Percentiles rank a stretch among this genome's conserved stretches.
Evolutionary conservation across 1,140 invertebrate species (phyloP).

Genomic region (Hycleus phaleratus): DNA sequence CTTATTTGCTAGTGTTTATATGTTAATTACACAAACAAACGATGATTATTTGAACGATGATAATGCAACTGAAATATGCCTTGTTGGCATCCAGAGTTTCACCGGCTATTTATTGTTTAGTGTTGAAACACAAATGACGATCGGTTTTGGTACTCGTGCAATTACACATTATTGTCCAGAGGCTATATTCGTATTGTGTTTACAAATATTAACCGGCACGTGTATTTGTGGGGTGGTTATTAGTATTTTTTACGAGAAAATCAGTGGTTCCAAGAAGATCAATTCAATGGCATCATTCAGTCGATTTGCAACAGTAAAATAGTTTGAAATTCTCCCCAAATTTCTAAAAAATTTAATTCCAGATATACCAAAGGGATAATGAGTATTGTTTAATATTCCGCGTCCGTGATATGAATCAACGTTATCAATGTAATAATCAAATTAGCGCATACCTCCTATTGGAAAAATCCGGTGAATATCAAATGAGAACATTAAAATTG

Average conservation of each 20-base stretch:
- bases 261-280: conserved; percentile 47
- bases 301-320: conserved; percentile 50
- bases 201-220: conserved; percentile 50
- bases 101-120: conserved; percentile 52
- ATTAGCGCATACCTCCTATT: conserved; percentile 49
- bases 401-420: conserved; percentile 50
- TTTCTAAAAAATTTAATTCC: conserved; percentile 11
- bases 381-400: conserved; percentile 53
- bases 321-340: neutral
- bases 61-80: conserved; percentile 22
- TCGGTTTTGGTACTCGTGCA: conserved; percentile 64
- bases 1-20: conserved; percentile 31
- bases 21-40: conserved; percentile 25
- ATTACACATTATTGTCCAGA: conserved; percentile 80
- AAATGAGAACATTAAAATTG: conserved; percentile 27
- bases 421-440: conserved; percentile 50
- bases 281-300: conserved; percentile 50
- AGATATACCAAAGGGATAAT: conserved; percentile 55
- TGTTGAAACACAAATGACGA: conserved; percentile 54
- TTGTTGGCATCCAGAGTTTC: conserved; percentile 33
- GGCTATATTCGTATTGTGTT: conserved; percentile 63
- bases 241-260: conserved; percentile 54
- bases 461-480: conserved; percentile 27
- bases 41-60: conserved; percentile 25
- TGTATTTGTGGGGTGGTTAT: conserved; percentile 50